These are phyloP conservation scores for Lepus townsendii DNA, from an alignment of 2,797 vertebrate genomes.

Conservation along the genomic window DNA sequence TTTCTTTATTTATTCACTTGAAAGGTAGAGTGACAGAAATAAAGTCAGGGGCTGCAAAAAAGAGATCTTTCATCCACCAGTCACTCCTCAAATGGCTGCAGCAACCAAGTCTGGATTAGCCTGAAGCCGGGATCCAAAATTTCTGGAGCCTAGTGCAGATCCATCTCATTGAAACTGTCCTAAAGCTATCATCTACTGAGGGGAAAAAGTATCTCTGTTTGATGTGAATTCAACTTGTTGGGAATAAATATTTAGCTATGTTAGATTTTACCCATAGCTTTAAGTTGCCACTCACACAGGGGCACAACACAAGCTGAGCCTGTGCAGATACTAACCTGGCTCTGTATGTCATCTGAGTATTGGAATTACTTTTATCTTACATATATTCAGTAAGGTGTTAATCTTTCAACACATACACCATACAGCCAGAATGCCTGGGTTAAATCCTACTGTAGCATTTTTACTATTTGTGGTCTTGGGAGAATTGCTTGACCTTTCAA, in stretches of 20 bases:
- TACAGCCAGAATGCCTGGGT: neutral
- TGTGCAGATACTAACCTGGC: neutral
- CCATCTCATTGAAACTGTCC: neutral
- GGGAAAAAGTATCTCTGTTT: neutral
- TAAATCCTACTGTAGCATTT: neutral
- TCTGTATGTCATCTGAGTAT: neutral
- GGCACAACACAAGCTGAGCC: neutral
- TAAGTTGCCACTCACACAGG: neutral
- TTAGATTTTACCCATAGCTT: neutral
- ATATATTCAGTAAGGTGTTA: neutral
- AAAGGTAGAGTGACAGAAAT: no score
- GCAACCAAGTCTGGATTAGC: no score
- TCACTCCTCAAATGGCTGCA: no score
- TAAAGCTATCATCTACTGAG: neutral
- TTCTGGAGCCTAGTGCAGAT: neutral
- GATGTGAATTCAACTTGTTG: neutral
- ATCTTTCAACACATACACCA: neutral
- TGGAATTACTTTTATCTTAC: neutral
- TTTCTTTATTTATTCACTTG: no score
- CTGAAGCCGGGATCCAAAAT: no score
- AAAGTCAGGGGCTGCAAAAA: no score
- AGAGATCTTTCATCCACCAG: no score
- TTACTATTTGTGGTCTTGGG: neutral
- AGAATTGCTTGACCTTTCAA: neutral
- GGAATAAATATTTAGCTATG: neutral